Conservation (phyloP, 1,140 invertebrate species). For the Euborellia annulipes region DNA sequence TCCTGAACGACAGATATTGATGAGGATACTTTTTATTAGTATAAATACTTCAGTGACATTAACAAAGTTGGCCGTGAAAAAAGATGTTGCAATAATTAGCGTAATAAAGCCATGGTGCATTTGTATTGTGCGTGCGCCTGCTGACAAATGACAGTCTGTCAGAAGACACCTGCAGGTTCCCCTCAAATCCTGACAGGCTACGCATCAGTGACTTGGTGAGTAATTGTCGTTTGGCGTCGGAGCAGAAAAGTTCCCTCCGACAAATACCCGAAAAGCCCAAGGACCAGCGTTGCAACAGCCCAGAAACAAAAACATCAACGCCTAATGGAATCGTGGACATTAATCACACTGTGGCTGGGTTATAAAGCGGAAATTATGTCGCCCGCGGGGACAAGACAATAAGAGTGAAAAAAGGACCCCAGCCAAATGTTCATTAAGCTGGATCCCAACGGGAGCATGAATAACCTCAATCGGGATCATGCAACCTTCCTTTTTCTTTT, state of each 20-base stretch:
- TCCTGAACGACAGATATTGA: no score
- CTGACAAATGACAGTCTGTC: constrained; percentile 8
- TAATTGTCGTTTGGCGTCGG: constrained; percentile 1
- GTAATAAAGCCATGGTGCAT: constrained; percentile 5
- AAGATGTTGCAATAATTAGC: constrained; percentile 7
- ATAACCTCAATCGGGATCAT: constrained; percentile 9
- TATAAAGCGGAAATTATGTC: constrained; percentile 26
- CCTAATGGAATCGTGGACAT: constrained; percentile 25
- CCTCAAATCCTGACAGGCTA: constrained; percentile 1
- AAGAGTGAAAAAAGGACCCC: constrained; percentile 10
- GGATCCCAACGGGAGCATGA: constrained; percentile 8
- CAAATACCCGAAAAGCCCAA: no score
- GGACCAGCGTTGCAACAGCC: no score
- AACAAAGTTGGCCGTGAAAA: neutral
- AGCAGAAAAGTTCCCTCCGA: no score
- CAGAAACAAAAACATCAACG: constrained; percentile 24
- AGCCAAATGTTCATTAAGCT: constrained; percentile 11
- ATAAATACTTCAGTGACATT: no score
- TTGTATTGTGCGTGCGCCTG: neutral
- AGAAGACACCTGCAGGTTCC: constrained; percentile 2
- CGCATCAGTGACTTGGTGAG: constrained; percentile 4
- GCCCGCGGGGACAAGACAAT: constrained; percentile 21
- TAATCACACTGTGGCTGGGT: constrained; percentile 22
- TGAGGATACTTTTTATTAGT: no score
- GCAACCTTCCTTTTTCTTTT: no score